phyloP scores from a whole-genome alignment of 2,797 vertebrate genomes.

The Steatocranus sp. region DNA sequence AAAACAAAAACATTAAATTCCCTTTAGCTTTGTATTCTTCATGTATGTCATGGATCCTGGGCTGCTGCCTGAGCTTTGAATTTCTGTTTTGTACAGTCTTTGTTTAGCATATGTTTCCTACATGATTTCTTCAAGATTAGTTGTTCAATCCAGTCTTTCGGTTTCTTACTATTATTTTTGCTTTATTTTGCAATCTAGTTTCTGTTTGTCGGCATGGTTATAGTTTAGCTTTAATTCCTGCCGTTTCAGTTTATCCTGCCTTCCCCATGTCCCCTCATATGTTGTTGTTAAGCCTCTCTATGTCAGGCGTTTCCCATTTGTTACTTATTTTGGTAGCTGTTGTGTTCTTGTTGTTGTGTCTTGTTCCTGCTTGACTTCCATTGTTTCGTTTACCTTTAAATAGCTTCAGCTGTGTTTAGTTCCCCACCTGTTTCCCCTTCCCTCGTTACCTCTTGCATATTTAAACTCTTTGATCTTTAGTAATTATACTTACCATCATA shows the following conservation, averaged over 20 bases:
- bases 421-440: background rate
- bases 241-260: background rate
- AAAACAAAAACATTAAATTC: background rate
- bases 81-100: background rate
- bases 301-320: background rate
- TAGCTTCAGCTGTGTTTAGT: background rate
- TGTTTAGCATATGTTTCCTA: background rate
- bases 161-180: background rate
- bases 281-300: background rate
- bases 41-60: background rate
- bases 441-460: background rate
- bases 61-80: background rate
- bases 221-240: background rate
- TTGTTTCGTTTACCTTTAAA: background rate
- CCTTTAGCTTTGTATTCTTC: background rate
- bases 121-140: background rate
- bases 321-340: background rate
- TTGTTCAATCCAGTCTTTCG: fast-evolving
- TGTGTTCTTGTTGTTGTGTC: background rate
- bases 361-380: background rate
- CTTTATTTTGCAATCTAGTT: background rate
- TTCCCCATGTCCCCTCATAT: background rate
- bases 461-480: background rate
- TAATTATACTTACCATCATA: background rate
- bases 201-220: background rate